A percentile compares a stretch with the other conserved stretches of the same genome.
These are phyloP conservation scores for Fregata magnificens DNA, from an alignment of 2,113 vertebrate genomes.

Conservation along the genomic window DNA sequence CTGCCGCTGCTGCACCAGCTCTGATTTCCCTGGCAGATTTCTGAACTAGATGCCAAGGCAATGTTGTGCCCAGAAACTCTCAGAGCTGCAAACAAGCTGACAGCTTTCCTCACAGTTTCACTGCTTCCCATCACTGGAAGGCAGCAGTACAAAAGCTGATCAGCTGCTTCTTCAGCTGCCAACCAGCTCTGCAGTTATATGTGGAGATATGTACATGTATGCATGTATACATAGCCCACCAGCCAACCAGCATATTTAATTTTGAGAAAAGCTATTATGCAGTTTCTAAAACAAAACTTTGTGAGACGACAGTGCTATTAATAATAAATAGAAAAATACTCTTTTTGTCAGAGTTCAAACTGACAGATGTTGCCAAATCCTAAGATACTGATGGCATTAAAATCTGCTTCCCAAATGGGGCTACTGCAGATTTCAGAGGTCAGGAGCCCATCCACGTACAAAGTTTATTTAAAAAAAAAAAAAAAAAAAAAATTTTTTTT, in stretches of 20 bases:
- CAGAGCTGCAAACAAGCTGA: background rate
- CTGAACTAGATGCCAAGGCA: background rate
- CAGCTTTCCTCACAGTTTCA: background rate
- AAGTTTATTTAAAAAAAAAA: background rate
- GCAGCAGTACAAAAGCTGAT: background rate
- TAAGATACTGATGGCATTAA: background rate
- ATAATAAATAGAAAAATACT: background rate
- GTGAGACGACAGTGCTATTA: background rate
- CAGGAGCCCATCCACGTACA: background rate
- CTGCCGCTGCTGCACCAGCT: background rate
- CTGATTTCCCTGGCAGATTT: background rate
- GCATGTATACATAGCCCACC: background rate
- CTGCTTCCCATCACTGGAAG: background rate
- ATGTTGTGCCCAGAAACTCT: background rate
- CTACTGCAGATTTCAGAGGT: background rate
- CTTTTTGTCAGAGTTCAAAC: background rate
- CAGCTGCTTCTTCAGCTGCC: background rate
- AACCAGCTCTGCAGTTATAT: background rate
- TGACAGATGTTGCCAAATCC: background rate
- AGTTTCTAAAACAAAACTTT: background rate
- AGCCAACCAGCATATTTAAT: background rate
- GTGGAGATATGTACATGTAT: no score
- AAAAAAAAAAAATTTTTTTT: background rate
- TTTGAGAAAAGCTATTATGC: background rate
- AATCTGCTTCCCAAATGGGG: background rate